Conservation (phyloP, 2,797 vertebrate species). For the Erethizon dorsatum region DNA sequence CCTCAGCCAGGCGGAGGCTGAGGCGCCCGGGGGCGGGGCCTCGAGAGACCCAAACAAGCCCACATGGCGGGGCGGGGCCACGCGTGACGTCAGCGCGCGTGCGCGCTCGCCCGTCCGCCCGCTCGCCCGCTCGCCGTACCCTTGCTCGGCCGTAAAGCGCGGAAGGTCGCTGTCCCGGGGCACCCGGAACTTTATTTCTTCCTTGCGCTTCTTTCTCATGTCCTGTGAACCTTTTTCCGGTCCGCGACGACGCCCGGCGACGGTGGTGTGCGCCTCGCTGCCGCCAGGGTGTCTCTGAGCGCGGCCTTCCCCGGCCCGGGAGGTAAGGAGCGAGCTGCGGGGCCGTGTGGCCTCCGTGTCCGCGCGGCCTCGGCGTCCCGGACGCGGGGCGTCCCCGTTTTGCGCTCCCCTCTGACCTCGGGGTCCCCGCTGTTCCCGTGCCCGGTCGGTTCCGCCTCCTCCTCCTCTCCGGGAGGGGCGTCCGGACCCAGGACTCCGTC, state of each 20-base stretch:
- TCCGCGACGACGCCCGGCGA: background rate
- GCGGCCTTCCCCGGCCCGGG: background rate
- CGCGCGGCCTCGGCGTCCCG: background rate
- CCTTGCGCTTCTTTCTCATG: background rate
- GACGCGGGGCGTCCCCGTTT: too few species aligned
- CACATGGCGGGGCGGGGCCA: constrained; percentile 34
- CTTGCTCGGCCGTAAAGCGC: constrained; percentile 85
- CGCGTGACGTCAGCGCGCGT: constrained; percentile 5
- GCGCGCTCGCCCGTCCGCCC: background rate
- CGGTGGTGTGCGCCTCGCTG: background rate
- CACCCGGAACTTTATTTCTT: constrained; percentile 1
- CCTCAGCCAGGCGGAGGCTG: rapidly evolving
- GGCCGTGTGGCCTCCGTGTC: background rate
- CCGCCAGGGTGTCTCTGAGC: background rate
- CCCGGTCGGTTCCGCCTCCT: background rate
- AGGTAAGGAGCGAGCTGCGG: constrained; percentile 62
- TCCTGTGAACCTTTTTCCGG: rapidly evolving
- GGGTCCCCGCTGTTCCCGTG: too few species aligned
- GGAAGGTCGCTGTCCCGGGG: constrained; percentile 77
- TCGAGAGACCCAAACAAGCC: constrained; percentile 59
- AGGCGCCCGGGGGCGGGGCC: background rate
- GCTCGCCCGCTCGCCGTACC: background rate
- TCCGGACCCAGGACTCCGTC: background rate
- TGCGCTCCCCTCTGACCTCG: background rate
- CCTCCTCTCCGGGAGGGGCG: background rate